Conservation (phyloP, 1,140 invertebrate genomes). For the Anoplophora glabripennis region DNA sequence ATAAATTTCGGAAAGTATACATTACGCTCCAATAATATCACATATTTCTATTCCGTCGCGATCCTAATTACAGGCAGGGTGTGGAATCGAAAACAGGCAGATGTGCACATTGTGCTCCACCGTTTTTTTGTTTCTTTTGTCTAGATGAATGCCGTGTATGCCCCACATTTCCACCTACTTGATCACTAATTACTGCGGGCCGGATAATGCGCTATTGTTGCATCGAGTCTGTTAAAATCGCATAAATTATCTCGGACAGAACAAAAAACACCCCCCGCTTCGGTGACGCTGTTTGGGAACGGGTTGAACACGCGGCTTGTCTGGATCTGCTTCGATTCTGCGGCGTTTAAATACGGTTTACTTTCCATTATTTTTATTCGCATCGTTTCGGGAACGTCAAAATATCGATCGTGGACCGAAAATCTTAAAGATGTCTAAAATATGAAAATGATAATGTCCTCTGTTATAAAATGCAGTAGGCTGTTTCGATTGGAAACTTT, state of each 20-base stretch:
- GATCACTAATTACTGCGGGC: slow-evolving; percentile 46
- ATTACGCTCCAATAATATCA: no score
- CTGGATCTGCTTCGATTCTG: not conserved
- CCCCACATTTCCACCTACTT: slow-evolving; percentile 48
- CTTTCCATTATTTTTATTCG: no score
- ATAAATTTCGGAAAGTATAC: no score
- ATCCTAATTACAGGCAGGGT: slow-evolving; percentile 13
- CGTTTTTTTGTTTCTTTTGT: slow-evolving; percentile 44
- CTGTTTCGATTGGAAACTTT: no score
- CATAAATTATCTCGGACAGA: slow-evolving; percentile 43
- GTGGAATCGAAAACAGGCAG: slow-evolving; percentile 33
- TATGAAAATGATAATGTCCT: no score
- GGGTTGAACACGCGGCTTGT: not conserved
- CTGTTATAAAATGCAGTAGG: no score
- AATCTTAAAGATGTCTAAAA: no score
- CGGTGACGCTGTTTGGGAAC: not conserved
- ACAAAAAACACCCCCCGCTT: slow-evolving; percentile 9
- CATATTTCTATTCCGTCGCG: not conserved
- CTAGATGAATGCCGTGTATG: slow-evolving; percentile 39
- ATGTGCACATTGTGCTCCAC: slow-evolving; percentile 37
- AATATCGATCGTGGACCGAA: no score
- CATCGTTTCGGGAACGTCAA: no score
- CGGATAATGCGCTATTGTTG: slow-evolving; percentile 42
- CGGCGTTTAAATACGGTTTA: not conserved
- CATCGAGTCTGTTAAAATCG: slow-evolving; percentile 43